Percentiles rank a stretch among this genome's conserved stretches.
These are phyloP conservation scores for Procavia capensis DNA, from an alignment of 2,113 vertebrate species.

Conservation along the genomic window DNA sequence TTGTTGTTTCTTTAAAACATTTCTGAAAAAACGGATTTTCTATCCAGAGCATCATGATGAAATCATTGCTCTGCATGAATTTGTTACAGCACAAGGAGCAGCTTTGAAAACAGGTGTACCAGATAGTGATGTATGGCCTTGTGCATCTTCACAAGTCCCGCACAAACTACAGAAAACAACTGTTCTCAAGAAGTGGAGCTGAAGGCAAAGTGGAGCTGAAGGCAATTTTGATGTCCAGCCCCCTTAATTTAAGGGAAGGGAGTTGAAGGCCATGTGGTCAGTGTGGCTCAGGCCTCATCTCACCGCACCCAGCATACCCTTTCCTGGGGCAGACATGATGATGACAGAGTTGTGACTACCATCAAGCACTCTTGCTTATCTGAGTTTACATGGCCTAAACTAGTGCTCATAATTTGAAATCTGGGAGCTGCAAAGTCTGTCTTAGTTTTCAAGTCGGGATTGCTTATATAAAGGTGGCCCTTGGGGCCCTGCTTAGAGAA, in stretches of 20 bases:
- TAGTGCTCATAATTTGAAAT: neutral
- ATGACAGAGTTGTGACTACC: neutral
- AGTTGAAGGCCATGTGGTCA: neutral
- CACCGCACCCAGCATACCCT: fast-evolving
- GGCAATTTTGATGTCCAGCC: neutral
- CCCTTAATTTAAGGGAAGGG: neutral
- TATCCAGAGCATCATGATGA: neutral
- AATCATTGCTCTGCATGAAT: neutral
- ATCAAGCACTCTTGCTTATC: fast-evolving
- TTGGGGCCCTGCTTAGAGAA: neutral
- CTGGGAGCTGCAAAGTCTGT: neutral
- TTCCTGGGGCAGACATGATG: fast-evolving
- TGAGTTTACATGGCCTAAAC: neutral
- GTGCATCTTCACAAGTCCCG: neutral
- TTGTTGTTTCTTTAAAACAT: neutral
- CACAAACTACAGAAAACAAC: neutral
- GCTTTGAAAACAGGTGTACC: fast-evolving
- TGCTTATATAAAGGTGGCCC: too few species aligned
- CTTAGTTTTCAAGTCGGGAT: too few species aligned
- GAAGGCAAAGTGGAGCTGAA: too few species aligned
- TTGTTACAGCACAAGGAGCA: too few species aligned
- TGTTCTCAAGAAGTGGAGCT: neutral
- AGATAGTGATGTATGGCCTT: fast-evolving
- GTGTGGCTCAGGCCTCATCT: neutral
- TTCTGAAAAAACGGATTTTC: neutral